A percentile compares a stretch with the other conserved stretches of the same genome.
Evolutionary conservation across 2,797 vertebrate species (phyloP).

Genomic region (Morus bassanus): DNA sequence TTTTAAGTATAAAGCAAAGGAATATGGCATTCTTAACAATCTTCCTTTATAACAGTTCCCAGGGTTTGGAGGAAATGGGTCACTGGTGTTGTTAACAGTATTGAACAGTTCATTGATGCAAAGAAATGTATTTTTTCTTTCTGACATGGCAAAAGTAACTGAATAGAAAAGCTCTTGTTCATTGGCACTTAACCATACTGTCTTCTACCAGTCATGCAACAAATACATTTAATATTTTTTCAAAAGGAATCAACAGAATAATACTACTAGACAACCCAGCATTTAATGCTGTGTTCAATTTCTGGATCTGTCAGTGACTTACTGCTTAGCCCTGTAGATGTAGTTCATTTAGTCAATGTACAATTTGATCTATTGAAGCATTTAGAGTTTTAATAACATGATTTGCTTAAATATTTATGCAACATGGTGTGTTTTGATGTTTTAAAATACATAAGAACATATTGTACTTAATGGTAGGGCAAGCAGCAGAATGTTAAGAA

Average conservation of each 20-base stretch:
- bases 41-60: background rate
- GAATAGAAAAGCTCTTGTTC: slow-evolving; percentile 31
- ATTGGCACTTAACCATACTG: background rate
- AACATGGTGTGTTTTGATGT: slow-evolving; percentile 5
- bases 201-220: slow-evolving; percentile 40
- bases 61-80: slow-evolving; percentile 4
- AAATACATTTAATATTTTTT: background rate
- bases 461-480: slow-evolving; percentile 24
- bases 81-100: slow-evolving; percentile 20
- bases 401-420: slow-evolving; percentile 24
- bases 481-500: slow-evolving; percentile 37
- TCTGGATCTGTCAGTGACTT: background rate
- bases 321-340: background rate
- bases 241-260: background rate
- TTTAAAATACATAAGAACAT: slow-evolving; percentile 15
- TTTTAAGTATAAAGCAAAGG: background rate
- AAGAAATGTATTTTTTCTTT: slow-evolving; percentile 16
- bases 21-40: background rate
- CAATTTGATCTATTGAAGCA: background rate
- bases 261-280: background rate
- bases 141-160: background rate
- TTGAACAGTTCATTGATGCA: background rate
- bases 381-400: background rate
- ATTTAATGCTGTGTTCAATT: background rate
- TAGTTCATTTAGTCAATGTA: background rate